Evolutionary conservation across 2,113 vertebrate species (phyloP), one percentile per base, ranked within the genome.

Genomic region (Fukomys damarensis): DNA sequence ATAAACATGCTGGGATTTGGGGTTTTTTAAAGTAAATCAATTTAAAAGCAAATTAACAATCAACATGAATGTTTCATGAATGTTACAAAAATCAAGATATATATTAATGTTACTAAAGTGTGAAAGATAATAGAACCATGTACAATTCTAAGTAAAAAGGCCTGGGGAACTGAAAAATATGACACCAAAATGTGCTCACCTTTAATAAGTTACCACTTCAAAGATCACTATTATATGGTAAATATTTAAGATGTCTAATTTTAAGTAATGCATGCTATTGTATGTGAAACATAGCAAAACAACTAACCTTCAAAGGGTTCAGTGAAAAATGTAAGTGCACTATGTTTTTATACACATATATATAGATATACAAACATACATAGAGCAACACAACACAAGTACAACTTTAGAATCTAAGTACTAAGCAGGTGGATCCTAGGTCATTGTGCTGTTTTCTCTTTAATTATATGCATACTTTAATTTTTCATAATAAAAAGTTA

Each of bases 401-500:
- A 66, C 26, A 89, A 68, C 74, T 72, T 76, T 24, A 49, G 10
- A 49, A n/a, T 76, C 9, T 85, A 80, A 84, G 38, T 13, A 59
- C 35, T 3, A 5, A 38, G 49, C 11, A 80, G n/a, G 14, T 11
- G 1, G 56, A 38, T 35, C 66, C 38, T 63, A 59, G 10, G 38
- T 79, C 17, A 85, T 5, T 76, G 38, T 8, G 26, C 30, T 72
- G 43, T 38, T 49, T 38, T 32, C 5, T 61, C 80, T 79, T 66
- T 38, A 80, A 84, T 43, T 56, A 54, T 28, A 63, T 24, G 41
- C 26, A 58, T 28, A 46, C 84, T 88, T 94, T n/a, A 59, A 49
- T 66, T 91, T 85, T 85, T 86, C 70, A 74, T 59, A 91, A 81
- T 82, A 70, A 87, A 81, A 77, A 61, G 22, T 81, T 63, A n/a